Evolutionary conservation across 2,797 vertebrate genomes (phyloP).

Genomic region (Poliocrania exsul): DNA sequence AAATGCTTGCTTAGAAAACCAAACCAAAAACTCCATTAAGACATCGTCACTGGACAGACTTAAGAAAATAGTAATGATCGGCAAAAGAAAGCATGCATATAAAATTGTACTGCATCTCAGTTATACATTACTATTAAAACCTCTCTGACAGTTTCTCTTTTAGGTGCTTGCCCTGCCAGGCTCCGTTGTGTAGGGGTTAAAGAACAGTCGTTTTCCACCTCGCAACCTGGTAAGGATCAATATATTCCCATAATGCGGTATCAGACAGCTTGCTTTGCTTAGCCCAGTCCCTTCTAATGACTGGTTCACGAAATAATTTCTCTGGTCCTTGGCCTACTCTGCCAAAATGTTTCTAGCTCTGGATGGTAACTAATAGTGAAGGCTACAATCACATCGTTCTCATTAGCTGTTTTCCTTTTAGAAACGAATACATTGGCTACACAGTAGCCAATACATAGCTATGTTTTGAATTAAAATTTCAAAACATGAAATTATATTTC

Average conservation of each 20-base stretch:
- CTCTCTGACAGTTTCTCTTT: conserved; percentile 99
- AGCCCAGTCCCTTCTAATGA: conserved; percentile 40
- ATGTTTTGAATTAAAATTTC: background rate
- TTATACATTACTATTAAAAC: conserved; percentile 98
- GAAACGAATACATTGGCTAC: background rate
- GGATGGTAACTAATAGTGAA: background rate
- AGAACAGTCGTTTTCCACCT: conserved; percentile 91
- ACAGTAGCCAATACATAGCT: background rate
- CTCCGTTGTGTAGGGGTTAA: conserved; percentile 91
- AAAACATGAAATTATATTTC: background rate
- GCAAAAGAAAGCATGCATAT: conserved; percentile 82
- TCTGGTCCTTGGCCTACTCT: conserved; percentile 30
- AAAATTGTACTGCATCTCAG: conserved; percentile 78
- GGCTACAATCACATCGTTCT: background rate
- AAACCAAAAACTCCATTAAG: conserved; percentile 69
- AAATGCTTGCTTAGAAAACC: conserved; percentile 65
- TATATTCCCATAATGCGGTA: conserved; percentile 81
- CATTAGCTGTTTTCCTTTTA: conserved; percentile 1
- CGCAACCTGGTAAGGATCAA: conserved; percentile 98
- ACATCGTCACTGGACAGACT: conserved; percentile 78
- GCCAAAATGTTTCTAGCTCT: conserved; percentile 12
- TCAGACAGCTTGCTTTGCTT: conserved; percentile 77
- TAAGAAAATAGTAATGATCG: conserved; percentile 76
- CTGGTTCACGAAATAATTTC: conserved; percentile 36
- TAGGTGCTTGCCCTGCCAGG: conserved; percentile 98